A percentile compares a stretch with the other conserved stretches of the same genome.
Evolutionary conservation across 2,797 vertebrate genomes (phyloP).

Genomic region (Spinus pinus): DNA sequence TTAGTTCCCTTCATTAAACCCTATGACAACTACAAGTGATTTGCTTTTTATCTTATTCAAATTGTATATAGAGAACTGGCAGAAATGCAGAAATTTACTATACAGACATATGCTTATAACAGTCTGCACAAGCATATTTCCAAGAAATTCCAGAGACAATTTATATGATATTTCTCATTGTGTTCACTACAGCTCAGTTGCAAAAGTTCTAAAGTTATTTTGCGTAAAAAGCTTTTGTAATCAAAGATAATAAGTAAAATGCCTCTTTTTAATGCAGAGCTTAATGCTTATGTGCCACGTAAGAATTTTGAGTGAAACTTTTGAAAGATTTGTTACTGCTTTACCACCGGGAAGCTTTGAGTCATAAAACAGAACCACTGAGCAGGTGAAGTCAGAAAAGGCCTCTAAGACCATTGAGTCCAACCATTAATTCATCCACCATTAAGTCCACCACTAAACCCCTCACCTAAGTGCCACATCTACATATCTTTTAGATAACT

Average conservation of each 20-base stretch:
- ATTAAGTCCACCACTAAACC: background rate
- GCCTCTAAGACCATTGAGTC: background rate
- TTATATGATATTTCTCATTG: background rate
- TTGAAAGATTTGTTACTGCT: background rate
- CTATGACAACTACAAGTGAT: background rate
- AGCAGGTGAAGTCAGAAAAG: background rate
- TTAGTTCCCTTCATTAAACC: background rate
- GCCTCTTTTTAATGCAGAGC: background rate
- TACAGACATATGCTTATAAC: background rate
- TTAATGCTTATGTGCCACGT: background rate
- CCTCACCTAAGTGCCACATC: background rate
- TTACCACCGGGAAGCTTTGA: rapidly evolving
- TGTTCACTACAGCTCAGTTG: background rate
- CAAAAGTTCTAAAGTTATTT: background rate
- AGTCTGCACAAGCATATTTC: background rate
- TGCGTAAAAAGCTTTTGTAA: background rate
- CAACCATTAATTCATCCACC: background rate
- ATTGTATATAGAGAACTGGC: background rate
- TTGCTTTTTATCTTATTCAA: background rate
- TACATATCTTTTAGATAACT: background rate
- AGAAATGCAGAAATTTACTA: background rate
- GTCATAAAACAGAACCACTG: background rate
- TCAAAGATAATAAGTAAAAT: background rate
- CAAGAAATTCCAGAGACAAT: background rate
- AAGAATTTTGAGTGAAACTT: background rate